Evolutionary conservation across 2,888 invertebrate genomes (phyloP), one percentile per base, ranked within the genome.

Genomic region (Temnothorax ravouxi): DNA sequence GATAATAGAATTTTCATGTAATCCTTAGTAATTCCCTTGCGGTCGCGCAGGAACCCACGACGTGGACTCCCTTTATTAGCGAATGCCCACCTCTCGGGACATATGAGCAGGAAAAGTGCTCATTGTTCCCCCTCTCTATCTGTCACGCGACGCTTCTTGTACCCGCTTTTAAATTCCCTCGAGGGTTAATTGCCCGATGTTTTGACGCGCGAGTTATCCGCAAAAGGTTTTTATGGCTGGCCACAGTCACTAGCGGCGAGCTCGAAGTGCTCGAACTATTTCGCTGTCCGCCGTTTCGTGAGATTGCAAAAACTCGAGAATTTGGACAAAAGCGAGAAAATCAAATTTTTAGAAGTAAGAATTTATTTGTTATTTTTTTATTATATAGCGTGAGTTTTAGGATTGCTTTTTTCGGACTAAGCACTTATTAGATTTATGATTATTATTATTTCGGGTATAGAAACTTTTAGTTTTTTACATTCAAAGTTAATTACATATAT

Each of bases 141-240:
- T 41, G 29, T 62, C 67, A 29, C 66, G 3, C 38, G 18, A 11
- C 3, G 21, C 50, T 66, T 34, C 44, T 86, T 84, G 85, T 11
- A 2, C 29, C 25, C 87, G 91, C 90, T 91, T 93, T 93, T 91
- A 91, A 93, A 94, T 93, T 92, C 94, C 94, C 93, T 90, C 86
- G 93, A 91, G 94, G 94, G 93, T 94, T 95, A 95, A 94, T 95
- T 95, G 94, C 90, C 90, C 93, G 91, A 91, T 93, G 94, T 94
- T 94, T 94, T 94, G 93, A 94, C 93, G 93, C 92, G 91, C 88
- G 89, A 93, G 91, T 90, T 92, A 91, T 91, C 91, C 88, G 86
- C 87, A 84, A 90, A 90, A 91, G 64, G 89, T 88, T 91, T 88
- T 86, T 86, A 86, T 88, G 91, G 91, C 18, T 50, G 69, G 72